Conservation (phyloP, 2,113 vertebrate genomes). For the Pampusana beccarii region DNA sequence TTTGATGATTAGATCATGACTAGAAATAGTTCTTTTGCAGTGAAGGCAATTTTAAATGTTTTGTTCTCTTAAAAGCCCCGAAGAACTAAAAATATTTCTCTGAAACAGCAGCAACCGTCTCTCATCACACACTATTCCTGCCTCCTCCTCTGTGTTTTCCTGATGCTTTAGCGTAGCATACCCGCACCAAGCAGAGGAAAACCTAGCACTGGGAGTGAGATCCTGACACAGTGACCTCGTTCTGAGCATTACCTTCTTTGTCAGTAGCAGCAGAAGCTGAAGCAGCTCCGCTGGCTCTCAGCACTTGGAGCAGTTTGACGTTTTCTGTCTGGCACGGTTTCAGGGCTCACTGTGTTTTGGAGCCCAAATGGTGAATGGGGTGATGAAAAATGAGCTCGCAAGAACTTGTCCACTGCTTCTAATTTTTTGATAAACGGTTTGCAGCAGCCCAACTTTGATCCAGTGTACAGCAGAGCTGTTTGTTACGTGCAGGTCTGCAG, state of each 20-base stretch:
- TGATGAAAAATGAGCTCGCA: slow-evolving; percentile 49
- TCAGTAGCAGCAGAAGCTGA: slow-evolving; percentile 30
- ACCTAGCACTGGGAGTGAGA: background rate
- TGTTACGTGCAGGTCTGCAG: slow-evolving; percentile 4
- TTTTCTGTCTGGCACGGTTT: slow-evolving; percentile 51
- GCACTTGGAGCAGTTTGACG: slow-evolving; percentile 43
- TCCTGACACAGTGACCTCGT: slow-evolving; percentile 78
- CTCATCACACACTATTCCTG: background rate
- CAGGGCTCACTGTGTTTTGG: slow-evolving; percentile 34
- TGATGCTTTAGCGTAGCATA: background rate
- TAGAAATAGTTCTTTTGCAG: background rate
- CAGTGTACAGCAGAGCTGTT: background rate
- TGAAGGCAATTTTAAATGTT: slow-evolving; percentile 1
- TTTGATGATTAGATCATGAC: background rate
- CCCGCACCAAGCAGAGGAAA: background rate
- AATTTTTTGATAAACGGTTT: slow-evolving; percentile 56
- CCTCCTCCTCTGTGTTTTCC: background rate
- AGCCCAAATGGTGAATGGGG: background rate
- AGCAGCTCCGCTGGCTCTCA: slow-evolving; percentile 19
- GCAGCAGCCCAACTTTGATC: slow-evolving; percentile 61
- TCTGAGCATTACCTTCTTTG: slow-evolving; percentile 56
- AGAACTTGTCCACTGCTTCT: slow-evolving; percentile 57
- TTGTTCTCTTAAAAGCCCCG: background rate
- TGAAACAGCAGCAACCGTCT: background rate
- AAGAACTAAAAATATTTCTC: background rate